Conservation (phyloP, 1,140 invertebrate species). For the Manduca sexta region DNA sequence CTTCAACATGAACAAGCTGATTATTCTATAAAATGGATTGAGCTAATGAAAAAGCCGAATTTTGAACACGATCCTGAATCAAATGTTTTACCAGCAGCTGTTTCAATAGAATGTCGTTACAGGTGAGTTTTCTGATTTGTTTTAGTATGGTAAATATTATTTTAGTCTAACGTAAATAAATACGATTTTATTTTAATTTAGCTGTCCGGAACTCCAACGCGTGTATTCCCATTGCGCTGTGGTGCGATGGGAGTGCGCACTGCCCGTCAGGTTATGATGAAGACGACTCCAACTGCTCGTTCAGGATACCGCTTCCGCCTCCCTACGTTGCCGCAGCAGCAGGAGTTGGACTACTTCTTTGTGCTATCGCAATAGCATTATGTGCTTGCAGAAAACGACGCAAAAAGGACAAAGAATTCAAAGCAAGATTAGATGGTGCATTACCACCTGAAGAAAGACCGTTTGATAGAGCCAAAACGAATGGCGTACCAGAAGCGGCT, state of each 20-base stretch:
- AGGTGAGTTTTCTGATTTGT: conserved; percentile 63
- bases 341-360: conserved; percentile 76
- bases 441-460: conserved; percentile 71
- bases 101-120: conserved; percentile 79
- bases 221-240: conserved; percentile 87
- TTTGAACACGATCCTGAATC: conserved; percentile 71
- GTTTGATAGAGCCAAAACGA: conserved; percentile 75
- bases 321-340: conserved; percentile 78
- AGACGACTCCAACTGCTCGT: conserved; percentile 82
- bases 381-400: conserved; percentile 71
- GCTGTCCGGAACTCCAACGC: conserved; percentile 91
- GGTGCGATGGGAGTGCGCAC: conserved; percentile 90
- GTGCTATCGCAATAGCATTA: conserved; percentile 75
- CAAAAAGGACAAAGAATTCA: conserved; percentile 77
- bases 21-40: conserved; percentile 85
- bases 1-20: conserved; percentile 80
- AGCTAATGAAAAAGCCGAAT: conserved; percentile 81
- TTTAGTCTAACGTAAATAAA: background rate
- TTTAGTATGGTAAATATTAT: background rate
- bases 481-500: conserved; percentile 68
- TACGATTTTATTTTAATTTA: conserved; percentile 30
- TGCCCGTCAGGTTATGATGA: conserved; percentile 91
- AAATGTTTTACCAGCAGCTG: conserved; percentile 75
- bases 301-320: conserved; percentile 78
- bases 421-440: conserved; percentile 68